Percentiles rank a stretch among this genome's conserved stretches.
phyloP scores from a whole-genome alignment of 2,113 vertebrate species.

The Podilymbus podiceps region DNA sequence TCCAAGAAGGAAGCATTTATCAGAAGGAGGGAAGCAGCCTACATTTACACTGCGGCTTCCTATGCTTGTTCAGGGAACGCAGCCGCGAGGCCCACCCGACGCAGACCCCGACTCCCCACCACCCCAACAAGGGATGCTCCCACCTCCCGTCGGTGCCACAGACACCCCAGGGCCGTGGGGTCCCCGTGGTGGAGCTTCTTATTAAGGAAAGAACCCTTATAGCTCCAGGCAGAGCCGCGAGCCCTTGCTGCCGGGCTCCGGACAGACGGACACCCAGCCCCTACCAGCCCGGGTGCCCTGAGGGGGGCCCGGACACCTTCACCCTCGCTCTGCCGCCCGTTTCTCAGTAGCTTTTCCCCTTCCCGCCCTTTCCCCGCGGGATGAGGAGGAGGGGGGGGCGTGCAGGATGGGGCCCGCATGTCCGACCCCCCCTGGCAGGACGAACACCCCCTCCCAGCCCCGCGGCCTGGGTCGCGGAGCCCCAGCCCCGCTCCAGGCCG shows the following conservation, averaged over 20 bases:
- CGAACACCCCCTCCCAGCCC: no score
- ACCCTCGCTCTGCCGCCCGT: not conserved
- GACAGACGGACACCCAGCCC: not conserved
- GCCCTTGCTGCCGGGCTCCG: no score
- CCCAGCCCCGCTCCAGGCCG: no score
- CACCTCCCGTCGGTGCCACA: not conserved
- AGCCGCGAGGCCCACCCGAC: no score
- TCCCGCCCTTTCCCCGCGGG: no score
- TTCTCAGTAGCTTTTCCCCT: no score
- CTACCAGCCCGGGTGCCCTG: not conserved
- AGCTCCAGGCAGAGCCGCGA: not conserved
- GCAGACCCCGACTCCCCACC: not conserved
- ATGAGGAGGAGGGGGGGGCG: no score
- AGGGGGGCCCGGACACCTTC: not conserved
- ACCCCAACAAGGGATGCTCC: not conserved
- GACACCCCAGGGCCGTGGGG: not conserved
- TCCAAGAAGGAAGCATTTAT: rapidly evolving
- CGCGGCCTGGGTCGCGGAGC: no score
- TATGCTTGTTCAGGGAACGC: rapidly evolving
- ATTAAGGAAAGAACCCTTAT: not conserved
- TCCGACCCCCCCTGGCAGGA: no score
- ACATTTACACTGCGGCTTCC: no score
- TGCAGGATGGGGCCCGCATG: no score
- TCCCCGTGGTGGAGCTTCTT: not conserved
- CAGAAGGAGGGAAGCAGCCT: not conserved